Conservation (phyloP, 2,888 invertebrate genomes). For the Ophioninae sp. region DNA sequence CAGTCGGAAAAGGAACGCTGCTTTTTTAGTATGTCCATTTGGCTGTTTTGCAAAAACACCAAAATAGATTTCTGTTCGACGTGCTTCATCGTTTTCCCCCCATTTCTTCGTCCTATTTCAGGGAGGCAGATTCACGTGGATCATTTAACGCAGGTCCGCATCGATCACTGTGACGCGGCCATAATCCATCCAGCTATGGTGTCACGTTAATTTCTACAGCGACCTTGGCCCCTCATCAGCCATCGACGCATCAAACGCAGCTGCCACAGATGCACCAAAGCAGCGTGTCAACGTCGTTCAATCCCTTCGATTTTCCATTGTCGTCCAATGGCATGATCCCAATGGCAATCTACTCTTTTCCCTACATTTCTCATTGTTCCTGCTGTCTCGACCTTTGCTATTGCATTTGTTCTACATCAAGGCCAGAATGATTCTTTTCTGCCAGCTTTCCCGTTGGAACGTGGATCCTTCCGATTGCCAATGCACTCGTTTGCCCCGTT, state of each 20-base stretch:
- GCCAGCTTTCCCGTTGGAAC: neutral
- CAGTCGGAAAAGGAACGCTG: neutral
- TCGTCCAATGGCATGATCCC: constrained; percentile 36
- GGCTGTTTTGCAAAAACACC: neutral
- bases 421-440: constrained; percentile 20
- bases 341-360: constrained; percentile 32
- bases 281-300: neutral
- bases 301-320: constrained; percentile 42
- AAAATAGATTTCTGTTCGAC: neutral
- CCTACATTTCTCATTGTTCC: neutral
- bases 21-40: neutral
- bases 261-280: neutral
- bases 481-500: neutral
- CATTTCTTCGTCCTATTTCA: neutral
- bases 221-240: neutral
- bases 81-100: neutral
- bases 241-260: neutral
- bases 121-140: neutral
- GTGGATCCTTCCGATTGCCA: neutral
- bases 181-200: neutral
- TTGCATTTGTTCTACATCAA: constrained; percentile 13
- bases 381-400: neutral
- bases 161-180: neutral
- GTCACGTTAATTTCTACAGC: neutral
- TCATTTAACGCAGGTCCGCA: neutral